These are phyloP conservation scores for Flexamia atlantica DNA, from an alignment of 2,888 invertebrate species.

Conservation along the genomic window DNA sequence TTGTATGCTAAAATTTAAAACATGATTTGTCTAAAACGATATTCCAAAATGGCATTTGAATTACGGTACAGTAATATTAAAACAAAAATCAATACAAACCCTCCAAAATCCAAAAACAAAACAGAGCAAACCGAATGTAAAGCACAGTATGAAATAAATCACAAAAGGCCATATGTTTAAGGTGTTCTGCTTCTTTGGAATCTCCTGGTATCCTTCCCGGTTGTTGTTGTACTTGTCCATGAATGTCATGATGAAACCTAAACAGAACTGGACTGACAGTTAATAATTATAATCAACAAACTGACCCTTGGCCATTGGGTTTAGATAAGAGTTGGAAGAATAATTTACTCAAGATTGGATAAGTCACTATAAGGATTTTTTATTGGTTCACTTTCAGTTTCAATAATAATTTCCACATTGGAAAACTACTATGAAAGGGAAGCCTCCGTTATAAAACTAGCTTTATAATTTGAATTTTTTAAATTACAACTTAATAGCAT, in stretches of 20 bases:
- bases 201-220: not conserved
- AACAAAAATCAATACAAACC: not conserved
- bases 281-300: not conserved
- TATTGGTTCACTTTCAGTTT: not conserved
- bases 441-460: no score
- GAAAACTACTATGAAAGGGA: not conserved
- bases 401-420: not conserved
- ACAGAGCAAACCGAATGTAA: conserved; percentile 3
- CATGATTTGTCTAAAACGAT: no score
- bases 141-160: not conserved
- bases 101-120: conserved; percentile 6
- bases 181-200: not conserved
- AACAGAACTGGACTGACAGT: not conserved
- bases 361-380: not conserved
- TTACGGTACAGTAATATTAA: no score
- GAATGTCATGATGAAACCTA: not conserved
- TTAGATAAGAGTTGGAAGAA: not conserved
- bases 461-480: no score
- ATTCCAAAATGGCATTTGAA: no score
- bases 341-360: not conserved
- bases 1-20: no score
- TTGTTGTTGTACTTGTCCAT: not conserved
- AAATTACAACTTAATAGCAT: no score
- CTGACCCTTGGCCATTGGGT: conserved; percentile 16
- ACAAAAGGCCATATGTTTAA: conserved; percentile 9